These are phyloP conservation scores for Aphelinus atriplicis DNA, from an alignment of 1,140 invertebrate species.

Conservation along the genomic window DNA sequence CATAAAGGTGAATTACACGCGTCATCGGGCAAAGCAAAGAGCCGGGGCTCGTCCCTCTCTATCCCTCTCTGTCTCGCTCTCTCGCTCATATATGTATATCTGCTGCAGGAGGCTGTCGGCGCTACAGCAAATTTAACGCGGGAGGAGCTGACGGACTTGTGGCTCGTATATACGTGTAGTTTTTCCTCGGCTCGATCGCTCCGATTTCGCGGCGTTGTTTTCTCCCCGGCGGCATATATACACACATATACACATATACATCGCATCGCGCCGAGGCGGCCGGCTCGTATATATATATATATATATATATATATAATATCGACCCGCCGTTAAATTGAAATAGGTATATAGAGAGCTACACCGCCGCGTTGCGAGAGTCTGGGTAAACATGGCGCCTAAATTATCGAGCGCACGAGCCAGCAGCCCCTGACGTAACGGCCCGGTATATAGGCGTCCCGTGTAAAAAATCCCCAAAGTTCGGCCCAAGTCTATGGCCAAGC, in stretches of 20 bases:
- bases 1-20: slow-evolving; percentile 61
- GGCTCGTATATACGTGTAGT: too few relatives aligned
- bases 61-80: background rate
- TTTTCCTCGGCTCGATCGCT: too few relatives aligned
- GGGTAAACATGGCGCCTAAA: slow-evolving; percentile 48
- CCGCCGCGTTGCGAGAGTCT: background rate
- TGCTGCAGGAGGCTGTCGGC: too few relatives aligned
- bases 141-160: too few relatives aligned
- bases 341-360: slow-evolving; percentile 12
- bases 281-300: too few relatives aligned
- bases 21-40: slow-evolving; percentile 61
- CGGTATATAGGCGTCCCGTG: too few relatives aligned
- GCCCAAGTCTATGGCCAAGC: too few relatives aligned
- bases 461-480: too few relatives aligned
- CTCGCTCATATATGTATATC: too few relatives aligned
- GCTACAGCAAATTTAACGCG: too few relatives aligned
- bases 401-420: slow-evolving; percentile 44
- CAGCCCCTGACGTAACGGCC: slow-evolving; percentile 9
- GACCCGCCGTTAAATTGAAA: slow-evolving; percentile 30
- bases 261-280: too few relatives aligned
- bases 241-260: background rate
- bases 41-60: slow-evolving; percentile 44
- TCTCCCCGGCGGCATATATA: background rate
- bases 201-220: too few relatives aligned
- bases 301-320: slow-evolving; percentile 6